Evolutionary conservation across 2,113 vertebrate species (phyloP).

Genomic region (Cephalopterus ornatus): DNA sequence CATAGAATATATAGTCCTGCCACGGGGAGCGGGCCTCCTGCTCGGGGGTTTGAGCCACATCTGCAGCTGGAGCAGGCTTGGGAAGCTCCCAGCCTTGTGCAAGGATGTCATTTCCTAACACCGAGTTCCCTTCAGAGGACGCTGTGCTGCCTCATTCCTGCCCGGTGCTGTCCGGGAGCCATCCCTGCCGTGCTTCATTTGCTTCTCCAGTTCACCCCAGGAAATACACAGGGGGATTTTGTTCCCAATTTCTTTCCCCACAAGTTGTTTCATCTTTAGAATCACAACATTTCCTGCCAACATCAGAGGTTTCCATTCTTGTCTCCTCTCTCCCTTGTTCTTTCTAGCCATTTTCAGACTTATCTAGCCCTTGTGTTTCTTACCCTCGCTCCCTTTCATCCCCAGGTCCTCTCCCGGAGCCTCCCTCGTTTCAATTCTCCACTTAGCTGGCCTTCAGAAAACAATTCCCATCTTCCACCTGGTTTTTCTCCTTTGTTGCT

Average conservation of each 20-base stretch:
- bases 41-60: constrained; percentile 36
- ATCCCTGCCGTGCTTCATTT: constrained; percentile 35
- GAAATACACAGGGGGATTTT: constrained; percentile 53
- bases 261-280: constrained; percentile 69
- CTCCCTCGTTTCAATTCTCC: constrained; percentile 55
- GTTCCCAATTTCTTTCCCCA: constrained; percentile 21
- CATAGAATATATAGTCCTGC: constrained; percentile 44
- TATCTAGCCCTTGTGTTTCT: constrained; percentile 43
- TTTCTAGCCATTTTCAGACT: constrained; percentile 52
- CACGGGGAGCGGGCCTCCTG: constrained; percentile 39
- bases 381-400: constrained; percentile 35
- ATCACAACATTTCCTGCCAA: constrained; percentile 59
- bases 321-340: constrained; percentile 37
- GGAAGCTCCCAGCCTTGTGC: not conserved
- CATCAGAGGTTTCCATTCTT: constrained; percentile 57
- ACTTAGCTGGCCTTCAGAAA: constrained; percentile 51
- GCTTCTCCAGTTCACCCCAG: constrained; percentile 43
- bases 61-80: constrained; percentile 56
- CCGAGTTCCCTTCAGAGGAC: constrained; percentile 42
- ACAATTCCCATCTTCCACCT: constrained; percentile 10
- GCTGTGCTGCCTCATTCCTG: not conserved
- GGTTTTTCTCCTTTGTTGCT: constrained; percentile 5
- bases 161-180: constrained; percentile 8
- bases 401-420: not conserved
- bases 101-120: constrained; percentile 35